Base-by-base conservation (phyloP, 2,888 invertebrate genomes). In the Acronicta alni region DNA sequence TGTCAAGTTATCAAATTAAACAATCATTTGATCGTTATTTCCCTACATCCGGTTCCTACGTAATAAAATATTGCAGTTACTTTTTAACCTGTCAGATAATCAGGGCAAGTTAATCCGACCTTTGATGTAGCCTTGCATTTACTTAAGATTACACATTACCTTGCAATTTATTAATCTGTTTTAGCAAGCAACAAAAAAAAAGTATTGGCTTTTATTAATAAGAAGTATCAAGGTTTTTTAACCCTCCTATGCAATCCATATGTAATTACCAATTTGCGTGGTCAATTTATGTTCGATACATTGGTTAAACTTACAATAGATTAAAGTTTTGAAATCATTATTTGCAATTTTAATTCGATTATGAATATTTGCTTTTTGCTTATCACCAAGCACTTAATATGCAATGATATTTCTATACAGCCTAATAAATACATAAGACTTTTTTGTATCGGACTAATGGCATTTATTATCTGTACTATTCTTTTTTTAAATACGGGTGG, bases 111-210 rank as follows among this genome's bases (percentile, higher is more conserved):
- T 72, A 71, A 76, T 75, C 70, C 63, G 44, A 68, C 79, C 79
- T 80, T 77, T 17, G 35, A 61, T 12, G 18, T 23, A 71, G 57
- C 83, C 84, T 83, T 80, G 79, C 72, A 15, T 67, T 79, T 75
- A 80, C 73, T 77, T 75, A 60, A 65, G 53, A 54, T 65, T 66
- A 62, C 43, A 62, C 8, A 49, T 48, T 49, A 59, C 47, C 15
- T 68, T 53, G 15, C 37, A 48, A 48, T 54, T 46, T 52, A 37
- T 57, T n/a, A 52, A 52, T 51, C 46, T 45, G 37, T n/a, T 30
- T 12, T 16, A 48, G 17, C 23, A 49, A 47, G 45, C 45, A 45
- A 32, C 45, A 45, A 32, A 53, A 46, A 45, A 42, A 47, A 54
- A 52, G 26, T 45, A 42, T 38, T 37, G 43, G 17, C n/a, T 47